Base-by-base conservation (phyloP, 2,113 vertebrate species). In the Tetraodon nigroviridis region DNA sequence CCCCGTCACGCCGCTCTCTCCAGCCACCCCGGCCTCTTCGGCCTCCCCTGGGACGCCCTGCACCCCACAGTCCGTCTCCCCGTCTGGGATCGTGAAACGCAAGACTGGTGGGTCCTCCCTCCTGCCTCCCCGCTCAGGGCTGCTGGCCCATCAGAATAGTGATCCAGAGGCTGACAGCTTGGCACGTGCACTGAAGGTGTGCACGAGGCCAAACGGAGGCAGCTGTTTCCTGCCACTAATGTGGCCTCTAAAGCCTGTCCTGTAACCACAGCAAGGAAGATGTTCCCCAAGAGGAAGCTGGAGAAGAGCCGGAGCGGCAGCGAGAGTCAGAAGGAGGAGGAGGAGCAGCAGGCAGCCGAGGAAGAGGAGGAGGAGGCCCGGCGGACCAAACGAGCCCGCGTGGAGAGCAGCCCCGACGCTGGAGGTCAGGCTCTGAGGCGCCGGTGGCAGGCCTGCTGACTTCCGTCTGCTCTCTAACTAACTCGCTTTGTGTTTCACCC, bases 221-320 rank as follows among this genome's bases (percentile, higher is more conserved):
- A 6, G 24, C 24, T 27, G 7, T 6, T 27, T 24, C 24, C 24
- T 3, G 24, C 24, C 24, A 24, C n/a, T n/a, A n/a, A n/a, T n/a
- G n/a, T n/a, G n/a, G n/a, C n/a, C 24, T 24, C 24, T 24, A 5
- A 24, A 24, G 5, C 44, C 44, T 45, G 15, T 45, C 44, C 44
- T 15, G 14, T 45, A n/a, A 45, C 44, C 17, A 15, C 72, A 95
- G 94, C 93, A 16, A 92, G 93, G 66, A 96, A 96, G 73, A 92
- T 92, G 83, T 82, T 95, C 47, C 90, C 92, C 1, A 95, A 94
- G 79, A 90, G 92, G 60, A 92, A 90, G 67, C 78, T 92, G 11
- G 71, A 87, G 1, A 81, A 87, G 10, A 69, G 69, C 48, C 17
- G 21, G 22, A 59, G 78, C 46, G 21, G 70, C 69, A 61, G 62